phyloP scores from a whole-genome alignment of 2,888 invertebrate genomes.

The Iselma pallidipennis region DNA sequence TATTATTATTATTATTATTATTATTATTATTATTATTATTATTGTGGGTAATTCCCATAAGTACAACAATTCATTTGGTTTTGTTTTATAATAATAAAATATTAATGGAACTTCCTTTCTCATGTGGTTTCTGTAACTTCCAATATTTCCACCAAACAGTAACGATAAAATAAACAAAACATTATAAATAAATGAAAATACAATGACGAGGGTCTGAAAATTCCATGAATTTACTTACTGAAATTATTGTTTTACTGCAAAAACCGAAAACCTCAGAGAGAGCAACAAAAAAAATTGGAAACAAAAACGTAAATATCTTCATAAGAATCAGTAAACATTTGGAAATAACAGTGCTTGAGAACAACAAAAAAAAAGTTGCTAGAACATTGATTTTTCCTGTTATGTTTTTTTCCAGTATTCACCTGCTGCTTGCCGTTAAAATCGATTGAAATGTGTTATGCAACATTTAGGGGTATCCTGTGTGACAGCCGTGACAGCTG shows the following conservation, averaged over 20 bases:
- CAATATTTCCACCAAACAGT: conserved; percentile 6
- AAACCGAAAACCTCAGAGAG: too few species aligned
- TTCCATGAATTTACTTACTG: not conserved
- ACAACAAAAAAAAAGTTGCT: too few species aligned
- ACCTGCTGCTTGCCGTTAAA: not conserved
- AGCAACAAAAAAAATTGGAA: too few species aligned
- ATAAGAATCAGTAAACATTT: too few species aligned
- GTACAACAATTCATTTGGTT: not conserved
- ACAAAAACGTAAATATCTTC: too few species aligned
- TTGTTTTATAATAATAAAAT: not conserved
- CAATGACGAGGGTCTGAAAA: not conserved
- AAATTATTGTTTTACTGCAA: too few species aligned
- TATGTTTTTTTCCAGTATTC: not conserved
- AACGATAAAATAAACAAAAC: not conserved
- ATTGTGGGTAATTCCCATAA: not conserved
- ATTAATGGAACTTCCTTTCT: not conserved
- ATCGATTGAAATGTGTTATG: conserved; percentile 20
- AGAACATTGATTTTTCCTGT: not conserved
- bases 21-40: not conserved
- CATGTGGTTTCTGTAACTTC: not conserved
- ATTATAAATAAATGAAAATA: not conserved
- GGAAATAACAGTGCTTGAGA: too few species aligned
- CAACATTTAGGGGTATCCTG: conserved; percentile 17
- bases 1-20: not conserved
- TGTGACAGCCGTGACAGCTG: conserved; percentile 30